Base-by-base conservation (phyloP, 1,140 invertebrate genomes). In the Marisa cornuarietis region DNA sequence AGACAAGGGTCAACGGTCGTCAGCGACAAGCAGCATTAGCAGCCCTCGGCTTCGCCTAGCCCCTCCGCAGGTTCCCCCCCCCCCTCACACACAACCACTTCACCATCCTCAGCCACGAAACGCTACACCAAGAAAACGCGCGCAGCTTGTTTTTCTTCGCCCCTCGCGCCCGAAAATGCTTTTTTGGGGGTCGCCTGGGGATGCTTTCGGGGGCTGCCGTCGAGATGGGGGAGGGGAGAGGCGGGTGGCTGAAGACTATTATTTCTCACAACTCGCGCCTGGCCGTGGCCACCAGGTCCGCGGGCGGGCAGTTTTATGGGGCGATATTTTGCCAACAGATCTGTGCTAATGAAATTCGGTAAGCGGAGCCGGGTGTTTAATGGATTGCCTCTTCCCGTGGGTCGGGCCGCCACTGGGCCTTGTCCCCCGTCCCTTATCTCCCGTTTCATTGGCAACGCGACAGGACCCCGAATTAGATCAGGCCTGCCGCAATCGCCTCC, bases 391-490 rank as follows among this genome's bases (percentile, higher is more conserved):
- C 76, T 65, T 77, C 76, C 76, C 76, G 76, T n/a, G 76, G 76
- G 76, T 77, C 76, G 49, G 63, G 63, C 62, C 49, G 76, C 65
- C 49, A 77, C 66, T 77, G 76, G 76, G 62, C 24, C 76, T 58
- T 77, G 63, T 52, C 65, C 76, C 76, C 76, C 76, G 51, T 18
- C 54, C 76, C 76, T 77, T 68, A 68, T 69, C 76, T 63, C 76
- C 54, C 42, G 76, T 42, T 77, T 69, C 54, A 68, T 66, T 77
- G 76, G 76, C 76, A 77, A 77, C 54, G 76, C 76, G 76, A 77
- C 76, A 77, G 76, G 76, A 76, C 76, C 31, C 76, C 76, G 76
- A 77, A 77, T 77, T 77, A 77, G 76, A 77, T 77, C 76, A 77
- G 65, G 76, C 62, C 63, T 58, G 63, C 76, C 76, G 65, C 76